A percentile compares a stretch with the other conserved stretches of the same genome.
phyloP scores from a whole-genome alignment of 2,797 vertebrate species.

The Mormyrus hasselquistii region DNA sequence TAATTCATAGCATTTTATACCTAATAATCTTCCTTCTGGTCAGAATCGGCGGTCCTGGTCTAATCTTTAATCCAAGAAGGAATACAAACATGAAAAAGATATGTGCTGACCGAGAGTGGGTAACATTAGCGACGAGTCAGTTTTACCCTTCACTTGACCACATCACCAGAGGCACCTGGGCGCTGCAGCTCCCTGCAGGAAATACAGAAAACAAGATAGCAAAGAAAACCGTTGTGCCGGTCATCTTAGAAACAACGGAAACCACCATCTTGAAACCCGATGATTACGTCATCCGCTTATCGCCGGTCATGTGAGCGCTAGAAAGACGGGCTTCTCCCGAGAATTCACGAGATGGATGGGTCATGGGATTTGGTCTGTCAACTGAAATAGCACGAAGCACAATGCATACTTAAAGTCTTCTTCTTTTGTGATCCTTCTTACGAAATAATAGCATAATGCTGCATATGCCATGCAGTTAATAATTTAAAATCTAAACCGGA shows the following conservation, averaged over 20 bases:
- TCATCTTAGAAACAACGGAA: neutral
- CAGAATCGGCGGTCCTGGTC: neutral
- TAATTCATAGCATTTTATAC: neutral
- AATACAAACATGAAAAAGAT: neutral
- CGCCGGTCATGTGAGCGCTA: constrained; percentile 45
- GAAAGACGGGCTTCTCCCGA: constrained; percentile 31
- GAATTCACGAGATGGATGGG: neutral
- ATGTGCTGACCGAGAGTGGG: neutral
- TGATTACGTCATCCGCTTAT: constrained; percentile 49
- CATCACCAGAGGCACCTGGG: constrained; percentile 73
- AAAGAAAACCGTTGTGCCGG: constrained; percentile 28
- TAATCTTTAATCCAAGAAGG: neutral
- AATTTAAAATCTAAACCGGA: neutral
- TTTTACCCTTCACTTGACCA: constrained; percentile 74
- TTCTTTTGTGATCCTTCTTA: neutral
- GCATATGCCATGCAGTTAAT: neutral
- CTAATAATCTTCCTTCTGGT: neutral
- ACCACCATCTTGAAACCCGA: constrained; percentile 2
- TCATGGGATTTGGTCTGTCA: neutral
- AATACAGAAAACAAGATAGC: constrained; percentile 38
- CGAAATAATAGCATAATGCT: neutral
- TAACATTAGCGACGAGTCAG: neutral
- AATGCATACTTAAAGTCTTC: neutral
- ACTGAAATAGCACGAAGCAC: neutral
- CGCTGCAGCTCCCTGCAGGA: constrained; percentile 30